Evolutionary conservation across 1,140 invertebrate species (phyloP).

Genomic region (Drosophila santomea): DNA sequence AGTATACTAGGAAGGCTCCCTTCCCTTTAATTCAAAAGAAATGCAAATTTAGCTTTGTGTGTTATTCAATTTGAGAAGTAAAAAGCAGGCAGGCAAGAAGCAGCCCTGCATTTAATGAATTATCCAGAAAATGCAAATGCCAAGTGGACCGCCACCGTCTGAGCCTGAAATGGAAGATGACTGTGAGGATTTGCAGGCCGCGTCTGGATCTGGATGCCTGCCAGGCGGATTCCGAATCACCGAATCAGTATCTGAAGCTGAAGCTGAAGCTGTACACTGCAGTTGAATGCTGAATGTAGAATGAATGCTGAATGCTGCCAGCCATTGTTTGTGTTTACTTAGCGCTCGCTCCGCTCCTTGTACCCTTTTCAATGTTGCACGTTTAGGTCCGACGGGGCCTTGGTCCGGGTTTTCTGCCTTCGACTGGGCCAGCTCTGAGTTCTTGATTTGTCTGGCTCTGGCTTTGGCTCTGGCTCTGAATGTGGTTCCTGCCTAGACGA

Average conservation of each 20-base stretch:
- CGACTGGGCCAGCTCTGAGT: slow-evolving; percentile 9
- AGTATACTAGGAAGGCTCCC: slow-evolving; percentile 33
- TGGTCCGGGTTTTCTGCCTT: not conserved
- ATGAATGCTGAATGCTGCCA: slow-evolving; percentile 4
- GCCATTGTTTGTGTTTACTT: slow-evolving; percentile 69
- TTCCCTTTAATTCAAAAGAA: slow-evolving; percentile 42
- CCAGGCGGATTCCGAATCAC: slow-evolving; percentile 31
- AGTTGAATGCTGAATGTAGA: slow-evolving; percentile 14
- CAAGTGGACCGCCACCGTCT: slow-evolving; percentile 64
- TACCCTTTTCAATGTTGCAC: slow-evolving; percentile 78
- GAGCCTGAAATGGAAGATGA: slow-evolving; percentile 47
- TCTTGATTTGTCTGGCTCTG: slow-evolving; percentile 19
- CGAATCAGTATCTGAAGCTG: not conserved
- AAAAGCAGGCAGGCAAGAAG: slow-evolving; percentile 46
- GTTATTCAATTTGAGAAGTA: slow-evolving; percentile 58
- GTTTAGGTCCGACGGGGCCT: slow-evolving; percentile 40
- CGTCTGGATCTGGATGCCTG: slow-evolving; percentile 47
- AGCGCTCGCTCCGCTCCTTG: slow-evolving; percentile 61
- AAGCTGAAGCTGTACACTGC: slow-evolving; percentile 6
- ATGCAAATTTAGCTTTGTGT: slow-evolving; percentile 46
- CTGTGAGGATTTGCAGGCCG: slow-evolving; percentile 21
- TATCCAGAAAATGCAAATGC: slow-evolving; percentile 71
- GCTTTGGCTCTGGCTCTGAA: slow-evolving; percentile 17
- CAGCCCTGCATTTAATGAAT: slow-evolving; percentile 57
- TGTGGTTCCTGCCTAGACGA: slow-evolving; percentile 34